phyloP scores from a whole-genome alignment of 2,113 vertebrate genomes.

The Cyanoderma ruficeps region DNA sequence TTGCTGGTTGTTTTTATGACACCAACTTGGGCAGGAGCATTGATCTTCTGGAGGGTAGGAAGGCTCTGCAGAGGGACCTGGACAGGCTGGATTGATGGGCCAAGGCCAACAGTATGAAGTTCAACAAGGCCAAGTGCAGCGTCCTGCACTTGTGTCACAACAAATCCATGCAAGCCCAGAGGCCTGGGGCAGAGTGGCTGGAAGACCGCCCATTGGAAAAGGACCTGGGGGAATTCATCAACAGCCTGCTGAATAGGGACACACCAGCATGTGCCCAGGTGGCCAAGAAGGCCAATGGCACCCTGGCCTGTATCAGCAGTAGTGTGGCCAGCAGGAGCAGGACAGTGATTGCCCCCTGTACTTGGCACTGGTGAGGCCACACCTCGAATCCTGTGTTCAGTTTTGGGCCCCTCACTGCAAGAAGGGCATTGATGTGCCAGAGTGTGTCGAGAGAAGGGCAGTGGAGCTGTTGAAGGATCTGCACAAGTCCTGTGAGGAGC shows the following conservation, averaged over 20 bases:
- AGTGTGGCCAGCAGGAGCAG: background rate
- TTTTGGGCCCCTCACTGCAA: background rate
- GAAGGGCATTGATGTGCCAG: background rate
- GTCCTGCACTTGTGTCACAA: background rate
- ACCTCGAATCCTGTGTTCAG: rapidly evolving
- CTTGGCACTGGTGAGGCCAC: rapidly evolving
- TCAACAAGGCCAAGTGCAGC: background rate
- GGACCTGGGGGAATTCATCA: background rate
- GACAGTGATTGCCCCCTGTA: no score
- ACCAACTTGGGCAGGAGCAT: background rate
- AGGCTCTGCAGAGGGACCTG: background rate
- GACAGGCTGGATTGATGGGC: background rate
- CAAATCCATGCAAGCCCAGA: background rate
- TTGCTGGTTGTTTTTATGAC: background rate
- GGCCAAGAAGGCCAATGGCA: background rate
- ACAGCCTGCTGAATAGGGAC: background rate
- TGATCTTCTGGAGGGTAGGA: background rate
- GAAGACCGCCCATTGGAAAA: background rate
- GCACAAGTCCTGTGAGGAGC: background rate
- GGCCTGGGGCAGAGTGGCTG: background rate
- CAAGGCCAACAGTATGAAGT: background rate
- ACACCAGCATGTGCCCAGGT: rapidly evolving
- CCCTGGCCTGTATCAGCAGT: background rate
- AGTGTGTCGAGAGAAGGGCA: background rate
- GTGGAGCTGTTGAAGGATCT: background rate